Base-by-base conservation (phyloP, 1,140 invertebrate genomes). In the Heterodera carotae region DNA sequence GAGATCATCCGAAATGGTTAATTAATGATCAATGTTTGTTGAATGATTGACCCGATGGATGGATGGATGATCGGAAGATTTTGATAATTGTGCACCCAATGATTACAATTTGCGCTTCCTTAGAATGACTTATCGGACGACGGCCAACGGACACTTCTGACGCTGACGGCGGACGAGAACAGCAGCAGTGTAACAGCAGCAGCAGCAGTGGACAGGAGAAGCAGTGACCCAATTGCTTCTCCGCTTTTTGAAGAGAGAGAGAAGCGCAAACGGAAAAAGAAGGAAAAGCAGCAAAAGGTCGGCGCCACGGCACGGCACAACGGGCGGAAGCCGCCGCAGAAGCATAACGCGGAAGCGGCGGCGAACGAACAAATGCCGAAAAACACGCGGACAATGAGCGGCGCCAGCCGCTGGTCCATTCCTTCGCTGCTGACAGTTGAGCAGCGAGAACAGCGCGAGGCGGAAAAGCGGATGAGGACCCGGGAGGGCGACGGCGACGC, bases 81-180 rank as follows among this genome's bases (percentile, higher is more conserved):
- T n/a, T n/a, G n/a, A n/a, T n/a, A n/a, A n/a, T n/a, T n/a, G n/a
- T n/a, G n/a, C n/a, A n/a, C n/a, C n/a, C 8, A 25, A 34, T n/a
- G n/a, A n/a, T n/a, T n/a, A n/a, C n/a, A n/a, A n/a, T 60, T 60
- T n/a, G 60, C 25, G 33, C n/a, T 15, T 64, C 33, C 10, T 74
- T 34, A 62, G n/a, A 34, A 29, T 36, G 64, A 62, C n/a, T 64
- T 33, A 18, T 31, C 36, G 36, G 43, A 64, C 36, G 72, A 39
- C 36, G 72, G 64, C 64, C 56, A 74, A 27, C 72, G 64, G 36
- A 74, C 56, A 10, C 64, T 62, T n/a, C 53, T 74, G 36, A 74
- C 48, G 2, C 29, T 33, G 59, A 56, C 48, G 48, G 48, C 6
- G 7, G 70, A 74, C 25, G 56, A 74, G 25, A 64, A 64, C 36